These are phyloP conservation scores for Galeruca laticollis DNA, from an alignment of 2,888 invertebrate species.

Conservation along the genomic window DNA sequence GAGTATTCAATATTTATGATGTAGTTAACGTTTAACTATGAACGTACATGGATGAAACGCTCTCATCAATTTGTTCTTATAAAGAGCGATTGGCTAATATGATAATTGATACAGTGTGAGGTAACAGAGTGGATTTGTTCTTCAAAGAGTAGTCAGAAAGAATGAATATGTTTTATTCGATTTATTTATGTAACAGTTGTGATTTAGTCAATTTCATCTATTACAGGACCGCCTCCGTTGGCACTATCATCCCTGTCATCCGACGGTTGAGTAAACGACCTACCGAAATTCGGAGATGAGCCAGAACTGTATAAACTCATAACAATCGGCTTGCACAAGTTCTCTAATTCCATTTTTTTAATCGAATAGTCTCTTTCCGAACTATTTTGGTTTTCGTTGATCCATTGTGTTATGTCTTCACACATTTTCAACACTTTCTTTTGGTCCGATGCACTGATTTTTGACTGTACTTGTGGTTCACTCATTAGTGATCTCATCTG, in stretches of 20 bases:
- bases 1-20: conserved; percentile 24
- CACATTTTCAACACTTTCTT: conserved; percentile 66
- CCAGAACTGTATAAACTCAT: conserved; percentile 60
- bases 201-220: conserved; percentile 15
- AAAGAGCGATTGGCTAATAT: too few species aligned
- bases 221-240: neutral
- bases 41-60: too few species aligned
- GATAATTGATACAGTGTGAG: too few species aligned
- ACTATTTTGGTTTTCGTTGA: conserved; percentile 72
- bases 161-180: neutral
- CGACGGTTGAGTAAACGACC: neutral
- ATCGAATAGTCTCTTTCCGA: conserved; percentile 74
- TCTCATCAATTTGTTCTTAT: too few species aligned
- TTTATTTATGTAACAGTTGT: neutral
- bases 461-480: conserved; percentile 65
- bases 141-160: too few species aligned
- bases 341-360: conserved; percentile 72
- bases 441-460: conserved; percentile 70
- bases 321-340: conserved; percentile 71
- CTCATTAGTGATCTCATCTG: conserved; percentile 51
- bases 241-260: neutral
- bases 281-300: conserved; percentile 1
- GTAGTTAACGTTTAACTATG: neutral
- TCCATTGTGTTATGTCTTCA: conserved; percentile 74
- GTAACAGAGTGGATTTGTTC: too few species aligned